Evolutionary conservation across 2,113 vertebrate species (phyloP), one percentile per base, ranked within the genome.

Genomic region (Oxyura jamaicensis): DNA sequence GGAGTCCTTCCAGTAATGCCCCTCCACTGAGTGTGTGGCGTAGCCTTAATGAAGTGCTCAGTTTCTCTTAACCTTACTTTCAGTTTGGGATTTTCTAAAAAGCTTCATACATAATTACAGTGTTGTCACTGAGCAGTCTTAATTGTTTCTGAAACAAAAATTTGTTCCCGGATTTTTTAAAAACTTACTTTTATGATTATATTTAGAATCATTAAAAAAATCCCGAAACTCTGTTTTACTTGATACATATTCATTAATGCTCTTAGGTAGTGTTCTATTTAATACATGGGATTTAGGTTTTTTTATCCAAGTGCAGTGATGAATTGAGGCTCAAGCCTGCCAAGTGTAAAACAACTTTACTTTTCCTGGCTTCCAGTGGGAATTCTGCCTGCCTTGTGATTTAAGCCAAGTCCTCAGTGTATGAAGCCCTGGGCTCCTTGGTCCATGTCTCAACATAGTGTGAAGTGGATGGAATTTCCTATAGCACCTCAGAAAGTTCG

Each of bases 101-200:
- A 59, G 39, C 10, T 74, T 78, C 0, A 0, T 33, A 3, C 29
- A 4, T 35, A 78, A 56, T 46, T 71, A 2, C 11, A 31, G 11
- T 41, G 15, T 8, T 67, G n/a, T 66, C 4, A 1, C 9, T 33
- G 23, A 74, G 42, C 2, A 6, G 22, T 44, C 36, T 52, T 50
- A 48, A 23, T 20, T 52, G 13, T 18, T 93, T 74, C 52, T 77
- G 48, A 35, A 84, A 52, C 10, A 60, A 68, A 26, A 50, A 21
- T 2, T 19, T 39, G 11, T 71, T 68, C 35, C 22, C 39, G 0
- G 0, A 4, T 66, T 59, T 53, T 13, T 31, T 18, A 2, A 28
- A 58, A 44, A 3, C 3, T n/a, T 48, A 35, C 63, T 14, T 48
- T 59, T n/a, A 9, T 42, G 87, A 26, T 29, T 44, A 6, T 50